phyloP scores from a whole-genome alignment of 37 sponge, comb jelly and placozoan genomes.

The Aplysina aerophoba region DNA sequence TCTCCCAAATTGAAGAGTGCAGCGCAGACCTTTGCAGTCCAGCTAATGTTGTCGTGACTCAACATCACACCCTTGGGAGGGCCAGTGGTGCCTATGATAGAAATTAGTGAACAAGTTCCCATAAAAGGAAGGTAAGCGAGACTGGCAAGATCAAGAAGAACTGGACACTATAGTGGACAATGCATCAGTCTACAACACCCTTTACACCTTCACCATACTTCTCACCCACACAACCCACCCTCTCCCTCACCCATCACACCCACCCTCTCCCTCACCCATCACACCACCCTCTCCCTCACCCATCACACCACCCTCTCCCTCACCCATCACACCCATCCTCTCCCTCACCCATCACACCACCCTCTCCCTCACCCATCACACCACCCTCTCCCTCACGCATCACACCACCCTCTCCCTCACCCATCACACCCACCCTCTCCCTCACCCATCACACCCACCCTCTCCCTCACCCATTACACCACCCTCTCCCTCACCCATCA shows the following conservation, averaged over 20 bases:
- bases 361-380: no score
- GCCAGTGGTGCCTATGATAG: slow-evolving; percentile 1
- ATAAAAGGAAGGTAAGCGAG: not conserved
- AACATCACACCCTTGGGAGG: slow-evolving; percentile 88
- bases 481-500: no score
- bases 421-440: no score
- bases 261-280: slow-evolving; percentile 23
- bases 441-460: no score
- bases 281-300: not conserved
- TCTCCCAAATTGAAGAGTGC: slow-evolving; percentile 52
- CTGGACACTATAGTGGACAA: no score
- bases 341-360: no score
- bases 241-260: slow-evolving; percentile 8
- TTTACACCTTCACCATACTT: not conserved
- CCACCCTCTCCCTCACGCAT: no score
- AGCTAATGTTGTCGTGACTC: slow-evolving; percentile 91
- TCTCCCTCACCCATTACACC: no score
- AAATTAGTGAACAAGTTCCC: not conserved
- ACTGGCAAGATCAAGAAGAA: no score
- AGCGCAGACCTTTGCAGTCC: slow-evolving; percentile 79
- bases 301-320: not conserved
- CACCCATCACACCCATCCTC: no score
- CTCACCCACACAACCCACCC: not conserved
- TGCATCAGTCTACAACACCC: no score
- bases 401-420: no score